Conservation (phyloP, 2,888 invertebrate genomes). For the Orthosia incerta region DNA sequence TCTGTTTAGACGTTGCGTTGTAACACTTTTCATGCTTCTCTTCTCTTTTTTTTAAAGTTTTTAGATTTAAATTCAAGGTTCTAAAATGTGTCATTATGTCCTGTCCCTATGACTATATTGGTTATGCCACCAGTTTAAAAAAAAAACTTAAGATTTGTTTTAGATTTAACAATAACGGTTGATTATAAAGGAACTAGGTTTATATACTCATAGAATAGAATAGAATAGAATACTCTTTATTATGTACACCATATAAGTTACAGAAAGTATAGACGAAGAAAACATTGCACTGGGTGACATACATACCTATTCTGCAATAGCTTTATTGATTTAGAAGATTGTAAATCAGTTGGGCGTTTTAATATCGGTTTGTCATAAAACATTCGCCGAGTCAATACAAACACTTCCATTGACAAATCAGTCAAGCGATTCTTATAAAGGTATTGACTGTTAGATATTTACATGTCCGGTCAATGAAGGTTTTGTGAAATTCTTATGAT, state of each 20-base stretch:
- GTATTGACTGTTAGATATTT: neutral
- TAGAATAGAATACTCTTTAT: too few species aligned
- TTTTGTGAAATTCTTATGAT: neutral
- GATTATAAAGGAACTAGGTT: neutral
- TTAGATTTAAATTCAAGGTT: neutral
- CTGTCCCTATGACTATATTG: neutral
- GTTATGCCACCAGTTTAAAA: too few species aligned
- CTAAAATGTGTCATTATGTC: neutral
- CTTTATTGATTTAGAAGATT: neutral
- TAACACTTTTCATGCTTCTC: neutral
- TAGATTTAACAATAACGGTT: too few species aligned
- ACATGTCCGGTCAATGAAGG: conserved; percentile 6
- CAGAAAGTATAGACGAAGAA: too few species aligned
- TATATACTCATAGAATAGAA: too few species aligned
- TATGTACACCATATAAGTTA: too few species aligned
- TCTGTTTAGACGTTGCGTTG: neutral
- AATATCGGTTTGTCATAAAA: neutral
- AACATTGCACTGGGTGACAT: too few species aligned
- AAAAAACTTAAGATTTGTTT: too few species aligned
- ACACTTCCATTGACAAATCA: neutral
- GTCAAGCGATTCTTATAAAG: neutral
- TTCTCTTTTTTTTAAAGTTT: neutral
- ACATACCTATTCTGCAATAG: neutral
- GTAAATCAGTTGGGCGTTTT: neutral
- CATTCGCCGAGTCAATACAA: neutral